Percentiles rank a stretch among this genome's conserved stretches.
These are phyloP conservation scores for Germaria angustata DNA, from an alignment of 2,888 invertebrate species.

Conservation along the genomic window DNA sequence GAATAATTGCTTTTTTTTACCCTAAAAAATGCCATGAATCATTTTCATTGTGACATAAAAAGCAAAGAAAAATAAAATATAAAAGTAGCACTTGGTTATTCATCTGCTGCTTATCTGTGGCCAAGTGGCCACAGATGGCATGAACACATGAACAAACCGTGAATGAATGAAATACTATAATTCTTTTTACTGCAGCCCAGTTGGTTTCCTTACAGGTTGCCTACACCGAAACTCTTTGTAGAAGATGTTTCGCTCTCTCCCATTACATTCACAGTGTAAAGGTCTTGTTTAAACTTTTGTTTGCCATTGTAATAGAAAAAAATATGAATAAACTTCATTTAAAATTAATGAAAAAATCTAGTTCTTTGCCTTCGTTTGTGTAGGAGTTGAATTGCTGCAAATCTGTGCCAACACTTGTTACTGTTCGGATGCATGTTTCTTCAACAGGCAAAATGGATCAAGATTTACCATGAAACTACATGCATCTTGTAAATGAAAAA, in stretches of 20 bases:
- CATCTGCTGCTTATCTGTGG: constrained; percentile 52
- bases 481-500: constrained; percentile 1
- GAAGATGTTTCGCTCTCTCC: neutral
- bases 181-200: constrained; percentile 7
- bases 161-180: constrained; percentile 20
- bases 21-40: constrained; percentile 31
- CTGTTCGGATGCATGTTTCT: constrained; percentile 15
- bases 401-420: constrained; percentile 59
- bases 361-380: constrained; percentile 11
- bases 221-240: neutral
- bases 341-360: constrained; percentile 70
- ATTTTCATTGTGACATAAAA: constrained; percentile 22
- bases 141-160: constrained; percentile 4
- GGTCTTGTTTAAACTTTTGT: constrained; percentile 39
- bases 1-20: neutral
- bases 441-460: constrained; percentile 13
- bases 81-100: constrained; percentile 19
- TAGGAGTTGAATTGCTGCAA: neutral
- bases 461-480: constrained; percentile 30
- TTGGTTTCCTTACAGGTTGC: constrained; percentile 25
- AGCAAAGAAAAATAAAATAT: neutral
- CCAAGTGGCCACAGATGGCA: constrained; percentile 54
- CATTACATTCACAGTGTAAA: constrained; percentile 6
- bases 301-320: neutral
- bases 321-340: constrained; percentile 61